Evolutionary conservation across 92 coral and sea anemone species (phyloP).

Genomic region (Pocillopora meandrina): DNA sequence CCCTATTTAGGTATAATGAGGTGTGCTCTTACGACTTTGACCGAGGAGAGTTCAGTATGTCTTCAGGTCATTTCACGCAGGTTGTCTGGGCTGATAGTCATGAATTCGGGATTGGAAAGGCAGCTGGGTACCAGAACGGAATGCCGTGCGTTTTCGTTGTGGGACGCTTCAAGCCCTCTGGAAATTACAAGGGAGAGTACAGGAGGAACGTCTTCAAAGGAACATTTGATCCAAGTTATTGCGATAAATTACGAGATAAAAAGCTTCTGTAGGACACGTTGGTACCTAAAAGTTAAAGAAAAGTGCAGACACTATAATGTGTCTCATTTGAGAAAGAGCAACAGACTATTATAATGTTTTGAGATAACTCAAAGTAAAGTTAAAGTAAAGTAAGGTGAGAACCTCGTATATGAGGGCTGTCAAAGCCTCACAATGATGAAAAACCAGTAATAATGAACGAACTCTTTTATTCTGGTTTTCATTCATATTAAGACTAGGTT

Average conservation of each 20-base stretch:
- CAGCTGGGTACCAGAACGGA: constrained; percentile 51
- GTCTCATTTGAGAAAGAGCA: too few species aligned
- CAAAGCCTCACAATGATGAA: too few species aligned
- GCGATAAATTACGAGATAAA: constrained; percentile 43
- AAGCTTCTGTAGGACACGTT: constrained; percentile 10
- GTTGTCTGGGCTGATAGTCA: constrained; percentile 78
- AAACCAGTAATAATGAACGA: too few species aligned
- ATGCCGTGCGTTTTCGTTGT: constrained; percentile 79
- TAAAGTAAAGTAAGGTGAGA: too few species aligned
- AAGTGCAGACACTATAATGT: background rate
- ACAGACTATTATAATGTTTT: too few species aligned
- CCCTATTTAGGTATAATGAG: constrained; percentile 72
- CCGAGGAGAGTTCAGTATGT: constrained; percentile 63
- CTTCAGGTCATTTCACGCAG: constrained; percentile 82
- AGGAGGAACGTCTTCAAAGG: constrained; percentile 69
- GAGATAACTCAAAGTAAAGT: too few species aligned
- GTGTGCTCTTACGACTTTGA: constrained; percentile 74
- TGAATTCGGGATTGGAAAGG: constrained; percentile 83
- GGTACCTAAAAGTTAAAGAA: background rate
- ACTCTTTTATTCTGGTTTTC: too few species aligned
- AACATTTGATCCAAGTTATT: constrained; percentile 66
- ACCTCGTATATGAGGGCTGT: too few species aligned
- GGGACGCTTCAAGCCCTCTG: constrained; percentile 72
- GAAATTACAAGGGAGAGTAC: constrained; percentile 69
- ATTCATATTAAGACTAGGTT: too few species aligned